Base-by-base conservation (phyloP, 2,113 vertebrate genomes). In the Acanthochromis polyacanthus region DNA sequence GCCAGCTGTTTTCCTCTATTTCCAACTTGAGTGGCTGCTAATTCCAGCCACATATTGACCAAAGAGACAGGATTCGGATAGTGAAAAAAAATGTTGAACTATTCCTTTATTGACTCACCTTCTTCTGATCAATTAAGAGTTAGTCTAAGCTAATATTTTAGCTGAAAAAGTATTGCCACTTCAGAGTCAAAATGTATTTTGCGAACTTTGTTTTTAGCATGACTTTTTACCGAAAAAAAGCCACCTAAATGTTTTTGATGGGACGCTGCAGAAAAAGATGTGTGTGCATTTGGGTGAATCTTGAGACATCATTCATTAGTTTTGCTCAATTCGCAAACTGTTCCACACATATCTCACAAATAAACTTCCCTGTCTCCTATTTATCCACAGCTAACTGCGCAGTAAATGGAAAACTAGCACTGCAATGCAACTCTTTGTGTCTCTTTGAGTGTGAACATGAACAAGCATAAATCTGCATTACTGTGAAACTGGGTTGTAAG, bases 401-500 rank as follows among this genome's bases (percentile, higher is more conserved):
- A 36, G 8, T 36, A 36, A 36, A 36, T 9, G 8, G 1, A 36
- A 36, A 36, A 9, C 7, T 36, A 36, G 6, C 32, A 36, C 32
- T 36, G 8, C 32, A 10, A 36, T 7, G 8, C 43, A 67, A 76
- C 36, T 51, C 23, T 1, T 45, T 45, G 36, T 1, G 52, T 45
- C 10, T 60, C 61, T 59, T 17, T 67, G 64, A 53, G 36, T 68
- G 50, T 40, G 10, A 56, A 55, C 2, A 63, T 48, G 19, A 22
- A 10, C 58, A 48, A 70, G 32, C 32, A 36, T 8, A 10, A 36
- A 36, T 59, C 15, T 23, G 0, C 3, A 8, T 57, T 30, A 19
- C 16, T 50, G 30, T 25, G 30, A 6, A 56, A 57, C 43, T 30
- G 15, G 51, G 36, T 20, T 45, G 17, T 43, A 22, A 63, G 5